Base-by-base conservation (phyloP, 2,888 invertebrate species). In the Lymantria monacha region DNA sequence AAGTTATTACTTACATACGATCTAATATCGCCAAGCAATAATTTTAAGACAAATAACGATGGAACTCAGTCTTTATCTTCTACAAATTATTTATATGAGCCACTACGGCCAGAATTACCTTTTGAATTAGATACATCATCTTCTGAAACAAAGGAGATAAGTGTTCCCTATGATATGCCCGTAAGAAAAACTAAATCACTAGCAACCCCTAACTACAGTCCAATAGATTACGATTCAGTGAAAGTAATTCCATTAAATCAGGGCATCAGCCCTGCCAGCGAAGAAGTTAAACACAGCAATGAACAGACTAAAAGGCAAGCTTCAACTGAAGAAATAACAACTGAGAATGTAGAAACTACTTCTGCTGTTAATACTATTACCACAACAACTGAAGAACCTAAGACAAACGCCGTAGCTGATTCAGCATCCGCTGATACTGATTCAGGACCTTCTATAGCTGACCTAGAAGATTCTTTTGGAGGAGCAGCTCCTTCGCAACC, bases 401-500 rank as follows among this genome's bases (percentile, higher is more conserved):
- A 74, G 22, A 76, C 76, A 12, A 75, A 74, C 30, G 61, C 56
- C 15, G 54, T 57, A 9, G 71, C 70, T 42, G 85, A 85, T 30
- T 79, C 87, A 9, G 83, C 83, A 15, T 87, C 91, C 7, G 91
- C 92, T 0, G 92, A 92, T 60, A 86, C 91, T 7, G 87, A 85
- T 8, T 73, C 85, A 38, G 84, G 88, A 10, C 92, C 93, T 12
- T 94, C 93, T 44, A 79, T 95, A 37, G 84, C 92, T 42, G 96
- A 95, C 70, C 83, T 96, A 47, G 96, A 95, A 73, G 95, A 94
- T 61, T 96, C 96, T 0, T 96, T 97, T 69, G 95, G 95, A 33
- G 95, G 95, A 15, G 92, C 94, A 1, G 91, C 92, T 0, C 92
- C 92, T 8, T 86, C 81, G 38, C 76, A 86, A 40, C 91, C 92